Conservation (phyloP, 2,113 vertebrate genomes). For the Oxyruncus cristatus region DNA sequence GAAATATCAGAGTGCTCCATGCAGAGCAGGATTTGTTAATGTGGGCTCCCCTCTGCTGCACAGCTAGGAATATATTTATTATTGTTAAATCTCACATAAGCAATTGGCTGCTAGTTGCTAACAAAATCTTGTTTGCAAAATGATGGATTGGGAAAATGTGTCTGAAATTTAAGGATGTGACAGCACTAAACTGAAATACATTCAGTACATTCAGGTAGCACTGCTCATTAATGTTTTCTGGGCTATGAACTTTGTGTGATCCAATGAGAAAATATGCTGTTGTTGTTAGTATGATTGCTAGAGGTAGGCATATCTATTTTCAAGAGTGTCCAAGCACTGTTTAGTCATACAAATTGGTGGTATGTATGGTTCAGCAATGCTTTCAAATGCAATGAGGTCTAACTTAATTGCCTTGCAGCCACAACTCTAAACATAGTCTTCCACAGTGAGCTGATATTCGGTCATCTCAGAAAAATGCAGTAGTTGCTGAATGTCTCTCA, state of each 20-base stretch:
- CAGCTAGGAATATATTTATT: background rate
- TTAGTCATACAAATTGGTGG: background rate
- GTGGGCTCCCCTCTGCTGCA: background rate
- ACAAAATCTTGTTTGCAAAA: background rate
- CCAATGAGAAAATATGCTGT: background rate
- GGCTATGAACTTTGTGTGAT: background rate
- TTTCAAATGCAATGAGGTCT: background rate
- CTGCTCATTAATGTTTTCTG: background rate
- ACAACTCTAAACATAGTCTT: background rate
- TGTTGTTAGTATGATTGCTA: background rate
- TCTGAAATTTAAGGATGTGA: background rate
- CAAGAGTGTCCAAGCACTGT: background rate
- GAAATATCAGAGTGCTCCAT: background rate
- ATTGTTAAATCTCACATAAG: background rate
- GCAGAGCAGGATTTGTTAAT: background rate
- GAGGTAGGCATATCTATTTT: background rate
- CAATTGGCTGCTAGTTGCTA: background rate
- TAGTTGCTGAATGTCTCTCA: background rate
- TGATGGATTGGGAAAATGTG: background rate
- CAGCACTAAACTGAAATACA: background rate
- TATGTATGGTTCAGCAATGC: background rate
- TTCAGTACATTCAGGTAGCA: background rate
- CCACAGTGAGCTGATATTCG: background rate
- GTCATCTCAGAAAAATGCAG: background rate
- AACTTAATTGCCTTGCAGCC: background rate